Percentiles rank a stretch among this genome's conserved stretches.
Conservation (phyloP, 2,113 vertebrate genomes). For the Malurus alboscapulatus region DNA sequence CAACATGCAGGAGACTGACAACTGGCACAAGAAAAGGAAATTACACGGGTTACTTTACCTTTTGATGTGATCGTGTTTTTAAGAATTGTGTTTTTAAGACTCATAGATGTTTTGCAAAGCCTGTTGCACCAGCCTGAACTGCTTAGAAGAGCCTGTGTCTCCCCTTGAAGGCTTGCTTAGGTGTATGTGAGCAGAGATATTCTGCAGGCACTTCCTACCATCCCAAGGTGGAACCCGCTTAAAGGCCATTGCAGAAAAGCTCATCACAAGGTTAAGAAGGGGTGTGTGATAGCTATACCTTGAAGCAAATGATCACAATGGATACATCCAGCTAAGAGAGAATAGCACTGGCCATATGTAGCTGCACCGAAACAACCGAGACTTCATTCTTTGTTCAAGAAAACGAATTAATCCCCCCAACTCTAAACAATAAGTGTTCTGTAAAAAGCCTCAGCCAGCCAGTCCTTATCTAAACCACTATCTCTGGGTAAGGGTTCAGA, state of each 20-base stretch:
- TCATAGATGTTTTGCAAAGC: background rate
- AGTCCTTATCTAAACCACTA: constrained; percentile 6
- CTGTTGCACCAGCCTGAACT: background rate
- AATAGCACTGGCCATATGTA: background rate
- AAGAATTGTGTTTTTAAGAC: background rate
- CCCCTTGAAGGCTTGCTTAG: background rate
- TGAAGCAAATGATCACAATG: background rate
- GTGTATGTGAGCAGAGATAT: background rate
- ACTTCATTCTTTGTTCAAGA: background rate
- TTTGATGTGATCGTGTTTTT: background rate
- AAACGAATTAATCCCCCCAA: background rate
- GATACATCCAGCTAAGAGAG: background rate
- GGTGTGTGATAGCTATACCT: background rate
- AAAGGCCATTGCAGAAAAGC: background rate
- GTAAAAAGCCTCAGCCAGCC: background rate
- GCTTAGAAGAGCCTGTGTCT: background rate
- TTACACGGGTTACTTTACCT: background rate
- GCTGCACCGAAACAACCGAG: background rate
- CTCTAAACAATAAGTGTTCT: background rate
- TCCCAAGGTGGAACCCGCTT: background rate
- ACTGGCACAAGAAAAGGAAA: background rate
- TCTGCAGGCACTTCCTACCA: background rate
- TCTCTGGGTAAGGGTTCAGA: background rate
- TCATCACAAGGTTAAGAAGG: background rate
- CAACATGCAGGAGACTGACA: background rate